These are phyloP conservation scores for Pipa parva DNA, from an alignment of 2,113 vertebrate species.

Conservation along the genomic window DNA sequence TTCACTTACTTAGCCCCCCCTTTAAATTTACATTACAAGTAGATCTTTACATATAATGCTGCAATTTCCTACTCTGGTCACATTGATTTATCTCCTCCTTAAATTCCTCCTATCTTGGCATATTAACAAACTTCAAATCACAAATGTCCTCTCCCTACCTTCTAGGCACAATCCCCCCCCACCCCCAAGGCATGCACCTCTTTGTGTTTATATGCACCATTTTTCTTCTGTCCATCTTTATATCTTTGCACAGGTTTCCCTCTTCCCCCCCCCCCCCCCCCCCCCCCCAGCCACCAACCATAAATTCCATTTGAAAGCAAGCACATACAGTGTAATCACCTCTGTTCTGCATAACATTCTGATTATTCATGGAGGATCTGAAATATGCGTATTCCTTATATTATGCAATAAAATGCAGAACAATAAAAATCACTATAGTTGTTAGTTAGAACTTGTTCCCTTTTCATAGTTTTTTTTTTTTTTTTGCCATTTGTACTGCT, in stretches of 20 bases:
- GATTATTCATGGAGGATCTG: no score
- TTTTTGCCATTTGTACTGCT: background rate
- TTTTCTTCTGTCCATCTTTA: background rate
- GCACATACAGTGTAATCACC: background rate
- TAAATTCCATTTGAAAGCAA: no score
- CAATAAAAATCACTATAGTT: no score
- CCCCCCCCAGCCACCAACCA: no score
- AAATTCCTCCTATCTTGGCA: constrained; percentile 3
- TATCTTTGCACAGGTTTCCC: background rate
- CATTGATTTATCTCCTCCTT: background rate
- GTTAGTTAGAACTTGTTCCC: no score
- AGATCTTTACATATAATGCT: background rate
- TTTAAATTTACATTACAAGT: no score
- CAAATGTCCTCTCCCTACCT: background rate
- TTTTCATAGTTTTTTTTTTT: background rate
- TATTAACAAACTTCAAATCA: background rate
- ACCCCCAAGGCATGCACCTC: background rate
- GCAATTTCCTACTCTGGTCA: background rate
- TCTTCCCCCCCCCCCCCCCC: background rate
- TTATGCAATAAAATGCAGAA: no score
- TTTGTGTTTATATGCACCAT: background rate
- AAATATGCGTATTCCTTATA: no score
- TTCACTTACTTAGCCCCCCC: no score
- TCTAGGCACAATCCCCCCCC: background rate
- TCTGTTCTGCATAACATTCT: no score